phyloP scores from a whole-genome alignment of 1,140 invertebrate species.

The Pinna nobilis region DNA sequence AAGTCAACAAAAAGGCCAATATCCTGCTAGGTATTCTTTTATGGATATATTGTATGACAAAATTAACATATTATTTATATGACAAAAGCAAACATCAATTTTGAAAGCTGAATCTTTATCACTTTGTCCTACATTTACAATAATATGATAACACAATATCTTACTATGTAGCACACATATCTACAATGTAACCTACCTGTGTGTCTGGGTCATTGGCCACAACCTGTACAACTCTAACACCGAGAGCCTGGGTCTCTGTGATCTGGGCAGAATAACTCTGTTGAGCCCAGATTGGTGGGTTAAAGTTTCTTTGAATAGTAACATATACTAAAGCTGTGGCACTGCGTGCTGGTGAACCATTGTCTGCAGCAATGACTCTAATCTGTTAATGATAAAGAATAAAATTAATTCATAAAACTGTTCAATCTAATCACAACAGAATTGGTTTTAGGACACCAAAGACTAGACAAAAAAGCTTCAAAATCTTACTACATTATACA shows the following conservation, averaged over 20 bases:
- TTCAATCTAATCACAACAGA: too few species aligned
- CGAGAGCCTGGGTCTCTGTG: slow-evolving; percentile 37
- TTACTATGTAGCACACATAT: slow-evolving; percentile 41
- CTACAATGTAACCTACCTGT: slow-evolving; percentile 46
- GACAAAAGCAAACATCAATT: slow-evolving; percentile 21
- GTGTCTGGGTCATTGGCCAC: slow-evolving; percentile 14
- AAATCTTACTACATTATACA: too few species aligned
- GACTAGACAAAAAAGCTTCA: too few species aligned
- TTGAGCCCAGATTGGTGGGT: slow-evolving; percentile 38
- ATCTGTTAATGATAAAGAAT: slow-evolving; percentile 34
- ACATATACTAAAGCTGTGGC: slow-evolving; percentile 49
- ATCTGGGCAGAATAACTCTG: slow-evolving; percentile 25
- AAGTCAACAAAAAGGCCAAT: too few species aligned
- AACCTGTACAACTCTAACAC: slow-evolving; percentile 20
- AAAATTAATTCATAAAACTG: too few species aligned
- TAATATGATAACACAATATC: slow-evolving; percentile 44
- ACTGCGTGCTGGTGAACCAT: slow-evolving; percentile 39
- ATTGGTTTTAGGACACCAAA: too few species aligned
- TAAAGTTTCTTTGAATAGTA: slow-evolving; percentile 52
- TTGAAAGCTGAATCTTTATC: slow-evolving; percentile 25
- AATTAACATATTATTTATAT: too few species aligned
- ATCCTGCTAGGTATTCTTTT: too few species aligned
- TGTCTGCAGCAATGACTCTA: slow-evolving; percentile 49
- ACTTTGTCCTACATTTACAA: slow-evolving; percentile 44
- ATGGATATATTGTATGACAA: too few species aligned